Base-by-base conservation (phyloP, 2,888 invertebrate species). In the Bimastos eiseni region DNA sequence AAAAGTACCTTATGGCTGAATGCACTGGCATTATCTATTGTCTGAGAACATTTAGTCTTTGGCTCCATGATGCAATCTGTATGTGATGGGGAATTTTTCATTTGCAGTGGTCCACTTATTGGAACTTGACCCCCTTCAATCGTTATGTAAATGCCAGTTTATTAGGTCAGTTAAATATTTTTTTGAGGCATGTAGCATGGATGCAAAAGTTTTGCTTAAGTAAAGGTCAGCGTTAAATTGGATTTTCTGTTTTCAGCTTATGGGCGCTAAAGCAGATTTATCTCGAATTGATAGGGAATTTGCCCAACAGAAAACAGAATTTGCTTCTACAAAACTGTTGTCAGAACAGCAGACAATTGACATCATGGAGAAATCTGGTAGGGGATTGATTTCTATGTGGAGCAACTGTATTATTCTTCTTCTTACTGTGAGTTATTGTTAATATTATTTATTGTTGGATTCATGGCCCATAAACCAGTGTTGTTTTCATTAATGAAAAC, bases 301-400 rank as follows among this genome's bases (percentile, higher is more conserved):
- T 86, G 36, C 37, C 17, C 86, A 86, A 17, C 86, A 86, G 37
- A 86, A 86, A 86, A 86, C 33, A 24, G 86, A 86, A 86, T 86
- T 86, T 1, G 8, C 86, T 86, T 36, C 86, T 21, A 86, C 24
- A 36, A 86, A 86, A 86, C 24, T 86, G 34, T 21, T 86, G 13
- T 94, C 93, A 92, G 91, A 93, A 89, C 92, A 94, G 91, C 95
- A 94, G 91, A 93, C 93, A 5, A 93, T 93, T 55, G 94, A 95
- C 70, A 92, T 95, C 83, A 91, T 94, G 36, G 93, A 93, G 55
- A 94, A 94, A 92, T 94, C 94, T 90, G 93, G 95, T 94, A 93
- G 21, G 37, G 24, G 86, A n/a, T n/a, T n/a, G n/a, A n/a, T n/a
- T n/a, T n/a, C n/a, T n/a, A n/a, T n/a, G n/a, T n/a, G n/a, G n/a